Evolutionary conservation across 1,140 invertebrate genomes (phyloP).

Genomic region (Watersipora subatra): DNA sequence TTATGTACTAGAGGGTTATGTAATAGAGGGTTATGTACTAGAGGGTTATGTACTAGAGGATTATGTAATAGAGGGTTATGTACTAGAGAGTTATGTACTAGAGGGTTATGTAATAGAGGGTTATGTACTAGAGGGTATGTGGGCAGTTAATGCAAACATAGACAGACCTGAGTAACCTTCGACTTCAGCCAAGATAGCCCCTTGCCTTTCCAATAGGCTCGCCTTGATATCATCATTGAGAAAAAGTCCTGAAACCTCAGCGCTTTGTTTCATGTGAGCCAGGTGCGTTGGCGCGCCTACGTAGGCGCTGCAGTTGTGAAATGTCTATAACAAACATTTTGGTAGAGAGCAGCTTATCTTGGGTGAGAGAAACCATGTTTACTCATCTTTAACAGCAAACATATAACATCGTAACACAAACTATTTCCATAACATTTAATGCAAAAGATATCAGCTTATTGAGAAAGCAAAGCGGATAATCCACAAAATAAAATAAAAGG

Average conservation of each 20-base stretch:
- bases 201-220: slow-evolving; percentile 10
- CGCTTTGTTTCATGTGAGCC: slow-evolving; percentile 39
- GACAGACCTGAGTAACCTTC: not conserved
- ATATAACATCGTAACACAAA: too few relatives aligned
- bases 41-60: not conserved
- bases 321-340: slow-evolving; percentile 15
- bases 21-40: not conserved
- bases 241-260: slow-evolving; percentile 49
- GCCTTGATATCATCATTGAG: slow-evolving; percentile 58
- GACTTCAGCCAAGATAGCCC: not conserved
- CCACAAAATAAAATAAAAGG: not conserved
- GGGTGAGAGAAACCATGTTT: too few relatives aligned
- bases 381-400: too few relatives aligned
- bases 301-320: slow-evolving; percentile 49
- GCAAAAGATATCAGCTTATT: slow-evolving; percentile 10
- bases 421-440: slow-evolving; percentile 8
- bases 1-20: not conserved
- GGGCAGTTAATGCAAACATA: too few relatives aligned
- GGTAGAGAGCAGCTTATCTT: not conserved
- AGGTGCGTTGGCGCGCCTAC: slow-evolving; percentile 53
- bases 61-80: not conserved
- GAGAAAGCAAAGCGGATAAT: not conserved
- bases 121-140: not conserved
- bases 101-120: not conserved
- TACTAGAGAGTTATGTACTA: not conserved